Base-by-base conservation (phyloP, 2,797 vertebrate species). In the Myoxocephalus aenaeus region DNA sequence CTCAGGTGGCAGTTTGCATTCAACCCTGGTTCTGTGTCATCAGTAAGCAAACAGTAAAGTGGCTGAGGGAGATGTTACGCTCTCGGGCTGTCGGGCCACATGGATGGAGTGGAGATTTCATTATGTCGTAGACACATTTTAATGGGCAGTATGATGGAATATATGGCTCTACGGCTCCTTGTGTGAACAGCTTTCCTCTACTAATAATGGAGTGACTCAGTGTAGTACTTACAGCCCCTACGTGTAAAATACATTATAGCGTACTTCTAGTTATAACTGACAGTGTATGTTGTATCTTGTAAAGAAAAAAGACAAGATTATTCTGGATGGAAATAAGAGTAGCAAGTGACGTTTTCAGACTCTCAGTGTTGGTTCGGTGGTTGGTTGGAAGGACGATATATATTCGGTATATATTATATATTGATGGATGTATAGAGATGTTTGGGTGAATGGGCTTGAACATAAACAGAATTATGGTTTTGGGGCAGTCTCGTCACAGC, bases 11-110 rank as follows among this genome's bases (percentile, higher is more conserved):
- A 29, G 75, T 83, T 84, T 87, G 77, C 72, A 78, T 87, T 79
- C 81, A 61, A 51, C 32, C 36, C 50, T 34, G 59, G 20, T 59
- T 76, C 51, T 74, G 59, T 73, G 79, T 80, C 79, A 79, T 83
- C 79, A 78, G 82, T 78, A 80, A 83, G 80, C 79, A 77, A 86
- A 85, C 70, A 74, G 80, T 80, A 82, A 85, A 85, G 68, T 46
- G 72, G 61, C 75, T 56, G 64, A 22, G 82, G 70, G 77, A 85
- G 77, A 82, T 14, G 61, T 66, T 50, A 68, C 18, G 15, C 72
- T 62, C 63, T 67, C 13, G 22, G 40, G 25, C 7, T n/a, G 56
- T 11, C 50, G 71, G 42, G 48, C 74, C 73, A 42, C 59, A 15
- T 1, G 25, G 25, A 65, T 12, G 14, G 64, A 82, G 53, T 44